Percentiles rank a stretch among this genome's conserved stretches.
Evolutionary conservation across 2,797 vertebrate genomes (phyloP).

Genomic region (Sparidentex hasta): DNA sequence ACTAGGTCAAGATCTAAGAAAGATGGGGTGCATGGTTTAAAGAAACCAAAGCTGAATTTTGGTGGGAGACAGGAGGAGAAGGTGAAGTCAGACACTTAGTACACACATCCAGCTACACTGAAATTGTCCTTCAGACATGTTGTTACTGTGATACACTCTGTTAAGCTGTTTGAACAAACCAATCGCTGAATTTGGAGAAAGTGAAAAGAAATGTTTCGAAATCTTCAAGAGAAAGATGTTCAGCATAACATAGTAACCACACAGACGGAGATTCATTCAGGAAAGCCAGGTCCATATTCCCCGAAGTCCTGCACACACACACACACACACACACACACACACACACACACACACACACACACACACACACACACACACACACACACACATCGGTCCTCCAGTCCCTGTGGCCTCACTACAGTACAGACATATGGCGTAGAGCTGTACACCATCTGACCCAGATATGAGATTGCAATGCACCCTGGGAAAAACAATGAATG

Average conservation of each 20-base stretch:
- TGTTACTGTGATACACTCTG: no score
- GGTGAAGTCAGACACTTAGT: neutral
- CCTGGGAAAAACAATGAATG: constrained; percentile 57
- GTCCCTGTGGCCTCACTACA: constrained; percentile 64
- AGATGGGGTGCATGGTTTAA: neutral
- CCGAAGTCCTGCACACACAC: constrained; percentile 17
- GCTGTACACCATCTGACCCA: constrained; percentile 76
- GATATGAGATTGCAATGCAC: constrained; percentile 59
- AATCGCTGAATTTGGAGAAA: neutral
- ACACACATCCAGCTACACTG: neutral
- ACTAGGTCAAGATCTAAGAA: neutral
- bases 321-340: constrained; percentile 28
- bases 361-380: constrained; percentile 29
- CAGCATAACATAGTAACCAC: neutral
- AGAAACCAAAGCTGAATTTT: neutral
- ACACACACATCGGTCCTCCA: constrained; percentile 18
- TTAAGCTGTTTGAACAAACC: neutral
- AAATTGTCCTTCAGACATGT: neutral
- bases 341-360: constrained; percentile 32
- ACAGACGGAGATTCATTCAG: constrained; percentile 24
- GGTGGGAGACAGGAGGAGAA: no score
- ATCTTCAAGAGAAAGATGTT: neutral
- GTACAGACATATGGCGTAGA: constrained; percentile 78
- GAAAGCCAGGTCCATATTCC: constrained; percentile 41
- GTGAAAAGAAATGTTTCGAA: neutral